These are phyloP conservation scores for Ooceraea biroi DNA, from an alignment of 1,140 invertebrate genomes.

Conservation along the genomic window DNA sequence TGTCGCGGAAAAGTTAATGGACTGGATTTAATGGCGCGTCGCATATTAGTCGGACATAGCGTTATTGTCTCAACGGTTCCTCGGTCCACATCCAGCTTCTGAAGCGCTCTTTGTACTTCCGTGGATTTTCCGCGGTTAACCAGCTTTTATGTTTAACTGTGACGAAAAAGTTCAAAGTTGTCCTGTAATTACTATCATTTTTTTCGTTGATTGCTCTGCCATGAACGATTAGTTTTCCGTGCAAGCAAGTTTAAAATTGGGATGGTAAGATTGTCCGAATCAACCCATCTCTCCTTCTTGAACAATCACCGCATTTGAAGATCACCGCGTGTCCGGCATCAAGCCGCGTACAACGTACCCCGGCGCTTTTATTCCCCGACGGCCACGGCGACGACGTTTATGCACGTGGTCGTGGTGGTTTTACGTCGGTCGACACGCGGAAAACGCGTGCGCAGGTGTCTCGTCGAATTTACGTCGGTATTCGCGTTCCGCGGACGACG, in stretches of 20 bases:
- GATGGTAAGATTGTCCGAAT: no score
- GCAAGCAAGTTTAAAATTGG: no score
- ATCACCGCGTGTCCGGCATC: background rate
- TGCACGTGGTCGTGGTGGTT: background rate
- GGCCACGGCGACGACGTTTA: slow-evolving; percentile 4
- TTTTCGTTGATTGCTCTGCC: background rate
- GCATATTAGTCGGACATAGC: background rate
- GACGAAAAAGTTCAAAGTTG: background rate
- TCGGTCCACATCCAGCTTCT: background rate
- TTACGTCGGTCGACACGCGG: slow-evolving; percentile 25
- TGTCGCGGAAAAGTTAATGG: slow-evolving; percentile 12
- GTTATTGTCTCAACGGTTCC: background rate
- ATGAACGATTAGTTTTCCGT: background rate
- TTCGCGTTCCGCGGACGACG: slow-evolving; percentile 55
- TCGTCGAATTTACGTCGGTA: slow-evolving; percentile 59
- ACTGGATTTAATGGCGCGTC: background rate
- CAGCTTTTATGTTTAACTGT: background rate
- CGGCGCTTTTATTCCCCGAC: background rate
- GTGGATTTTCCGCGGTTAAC: background rate
- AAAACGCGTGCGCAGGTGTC: slow-evolving; percentile 30
- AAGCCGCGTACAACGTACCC: background rate
- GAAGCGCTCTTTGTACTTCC: background rate
- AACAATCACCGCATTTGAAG: no score
- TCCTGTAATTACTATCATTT: background rate
- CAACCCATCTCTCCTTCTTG: no score